Base-by-base conservation (phyloP, 2,113 vertebrate species). In the Myotis brandtii region DNA sequence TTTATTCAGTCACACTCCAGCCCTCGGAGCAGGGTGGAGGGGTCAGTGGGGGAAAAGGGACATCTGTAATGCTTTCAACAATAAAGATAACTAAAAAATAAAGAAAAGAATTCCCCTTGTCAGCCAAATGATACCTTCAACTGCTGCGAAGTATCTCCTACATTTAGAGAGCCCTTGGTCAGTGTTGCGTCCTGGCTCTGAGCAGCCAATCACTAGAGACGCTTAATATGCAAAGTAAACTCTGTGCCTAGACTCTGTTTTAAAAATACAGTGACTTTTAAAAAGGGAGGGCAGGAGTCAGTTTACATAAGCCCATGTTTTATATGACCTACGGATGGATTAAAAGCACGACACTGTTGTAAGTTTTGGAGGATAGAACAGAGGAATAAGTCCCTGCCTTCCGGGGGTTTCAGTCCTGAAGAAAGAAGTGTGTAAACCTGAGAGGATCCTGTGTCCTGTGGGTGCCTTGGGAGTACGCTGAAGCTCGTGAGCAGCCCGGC, bases 401-500 rank as follows among this genome's bases (percentile, higher is more conserved):
- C 12, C 12, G 10, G 32, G 37, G 20, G 17, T 75, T 92, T 66
- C 18, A 8, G 25, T 40, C 18, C 23, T 48, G 37, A 73, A 37
- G n/a, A 56, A 25, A 76, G 72, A 11, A 23, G 18, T 23, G 30
- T 43, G 6, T 64, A 66, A 46, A 56, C 34, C 23, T 56, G 18
- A 34, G 37, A 43, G 25, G 77, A 14, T 37, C 40, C 46, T 48
- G 10, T 0, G 25, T 34, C 0, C 0, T 27, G 30, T 1, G 20
- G 56, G n/a, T 12, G 69, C 32, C 46, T 20, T 48, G 52, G 32
- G 43, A 46, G 27, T 52, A 54, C 0, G 1, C 3, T 0, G 43
- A 56, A 23, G 43, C 32, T 21, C 0, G 0, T 66, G 59, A 21
- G 7, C 7, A 6, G 70, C 9, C 11, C 7, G 9, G 52, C 5